Percentiles rank a stretch among this genome's conserved stretches.
Evolutionary conservation across 2,113 vertebrate species (phyloP).

Genomic region (Elgaria multicarinata): DNA sequence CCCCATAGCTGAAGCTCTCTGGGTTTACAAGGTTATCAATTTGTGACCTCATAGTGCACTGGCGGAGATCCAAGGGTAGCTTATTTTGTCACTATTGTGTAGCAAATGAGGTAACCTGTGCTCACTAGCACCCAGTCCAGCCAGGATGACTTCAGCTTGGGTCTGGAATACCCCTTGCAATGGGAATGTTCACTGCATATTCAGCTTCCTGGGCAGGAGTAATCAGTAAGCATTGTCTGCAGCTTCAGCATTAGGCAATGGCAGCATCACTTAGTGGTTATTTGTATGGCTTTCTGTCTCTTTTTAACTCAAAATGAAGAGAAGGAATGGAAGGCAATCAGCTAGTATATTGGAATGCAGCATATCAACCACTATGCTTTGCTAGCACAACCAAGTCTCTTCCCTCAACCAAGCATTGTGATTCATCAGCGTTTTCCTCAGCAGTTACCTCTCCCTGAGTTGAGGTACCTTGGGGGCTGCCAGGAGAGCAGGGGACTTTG

Average conservation of each 20-base stretch:
- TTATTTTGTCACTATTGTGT: not conserved
- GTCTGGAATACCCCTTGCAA: not conserved
- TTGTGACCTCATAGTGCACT: not conserved
- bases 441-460: not conserved
- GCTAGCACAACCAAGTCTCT: not conserved
- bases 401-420: not conserved
- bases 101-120: not conserved
- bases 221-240: not conserved
- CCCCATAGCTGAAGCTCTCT: too few relatives aligned
- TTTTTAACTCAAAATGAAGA: not conserved
- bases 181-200: not conserved
- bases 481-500: not conserved
- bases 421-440: not conserved
- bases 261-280: not conserved
- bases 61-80: not conserved
- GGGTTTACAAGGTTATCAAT: not conserved
- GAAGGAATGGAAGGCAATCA: not conserved
- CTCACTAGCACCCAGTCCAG: not conserved
- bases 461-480: not conserved
- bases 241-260: not conserved
- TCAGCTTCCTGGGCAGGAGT: not conserved
- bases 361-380: not conserved
- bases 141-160: not conserved
- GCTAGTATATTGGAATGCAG: not conserved
- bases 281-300: not conserved